A percentile compares a stretch with the other conserved stretches of the same genome.
phyloP scores from a whole-genome alignment of 2,888 invertebrate species.

The Hedya salicella region DNA sequence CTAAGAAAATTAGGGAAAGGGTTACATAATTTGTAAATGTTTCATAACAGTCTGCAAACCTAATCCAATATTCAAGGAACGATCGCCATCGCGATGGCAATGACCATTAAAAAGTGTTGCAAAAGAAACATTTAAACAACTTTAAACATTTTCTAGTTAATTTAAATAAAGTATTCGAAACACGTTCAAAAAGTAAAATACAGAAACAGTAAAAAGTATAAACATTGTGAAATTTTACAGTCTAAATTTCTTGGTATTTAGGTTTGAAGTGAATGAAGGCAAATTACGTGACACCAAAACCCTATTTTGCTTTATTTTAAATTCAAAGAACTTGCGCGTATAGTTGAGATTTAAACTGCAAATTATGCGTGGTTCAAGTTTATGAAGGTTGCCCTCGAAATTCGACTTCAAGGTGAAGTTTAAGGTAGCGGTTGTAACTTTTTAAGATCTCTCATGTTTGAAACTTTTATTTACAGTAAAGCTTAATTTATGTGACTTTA shows the following conservation, averaged over 20 bases:
- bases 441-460: neutral
- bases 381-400: neutral
- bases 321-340: neutral
- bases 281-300: neutral
- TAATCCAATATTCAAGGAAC: slow-evolving; percentile 12
- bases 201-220: slow-evolving; percentile 27
- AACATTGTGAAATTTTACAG: slow-evolving; percentile 30
- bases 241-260: slow-evolving; percentile 19
- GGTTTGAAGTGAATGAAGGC: neutral
- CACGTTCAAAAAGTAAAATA: slow-evolving; percentile 22
- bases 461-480: slow-evolving; percentile 15
- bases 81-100: slow-evolving; percentile 6
- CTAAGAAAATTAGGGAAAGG: neutral
- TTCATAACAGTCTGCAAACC: neutral
- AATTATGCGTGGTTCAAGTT: too few relatives aligned
- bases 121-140: slow-evolving; percentile 19
- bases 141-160: slow-evolving; percentile 10
- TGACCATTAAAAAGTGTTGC: slow-evolving; percentile 13
- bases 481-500: neutral
- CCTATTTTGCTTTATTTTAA: neutral
- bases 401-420: slow-evolving; percentile 14
- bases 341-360: neutral
- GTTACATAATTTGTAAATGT: neutral
- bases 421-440: neutral
- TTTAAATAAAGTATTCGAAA: slow-evolving; percentile 24